Evolutionary conservation across 2,113 vertebrate genomes (phyloP).

Genomic region (Pachypanchax playfairii): DNA sequence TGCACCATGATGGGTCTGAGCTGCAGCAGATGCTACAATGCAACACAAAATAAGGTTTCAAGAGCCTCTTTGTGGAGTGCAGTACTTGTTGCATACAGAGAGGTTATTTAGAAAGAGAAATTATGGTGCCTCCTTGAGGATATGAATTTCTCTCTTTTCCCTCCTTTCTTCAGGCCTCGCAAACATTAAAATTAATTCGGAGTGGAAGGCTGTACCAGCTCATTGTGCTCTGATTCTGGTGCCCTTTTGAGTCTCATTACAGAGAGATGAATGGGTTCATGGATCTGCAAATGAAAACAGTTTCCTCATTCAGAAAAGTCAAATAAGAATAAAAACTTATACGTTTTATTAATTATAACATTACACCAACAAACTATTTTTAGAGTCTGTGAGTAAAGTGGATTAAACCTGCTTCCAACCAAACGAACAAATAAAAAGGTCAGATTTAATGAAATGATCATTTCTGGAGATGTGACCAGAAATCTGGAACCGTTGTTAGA

Average conservation of each 20-base stretch:
- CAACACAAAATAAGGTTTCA: slow-evolving; percentile 34
- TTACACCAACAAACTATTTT: too few species aligned
- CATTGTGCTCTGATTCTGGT: slow-evolving; percentile 22
- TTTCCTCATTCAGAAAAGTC: too few species aligned
- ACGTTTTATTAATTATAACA: too few species aligned
- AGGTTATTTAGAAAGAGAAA: slow-evolving; percentile 24
- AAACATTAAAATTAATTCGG: slow-evolving; percentile 38
- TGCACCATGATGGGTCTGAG: slow-evolving; percentile 43
- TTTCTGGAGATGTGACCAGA: too few species aligned
- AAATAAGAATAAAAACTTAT: neutral
- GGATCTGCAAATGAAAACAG: too few species aligned
- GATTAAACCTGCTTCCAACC: too few species aligned
- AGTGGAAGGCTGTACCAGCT: slow-evolving; percentile 26
- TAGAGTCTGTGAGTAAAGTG: too few species aligned
- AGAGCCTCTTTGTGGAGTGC: slow-evolving; percentile 28
- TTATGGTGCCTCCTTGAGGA: slow-evolving; percentile 11
- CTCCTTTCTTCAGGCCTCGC: slow-evolving; percentile 17
- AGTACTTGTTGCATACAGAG: slow-evolving; percentile 24
- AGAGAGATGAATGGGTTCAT: neutral
- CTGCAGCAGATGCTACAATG: slow-evolving; percentile 20
- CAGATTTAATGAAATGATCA: too few species aligned
- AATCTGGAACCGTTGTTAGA: too few species aligned
- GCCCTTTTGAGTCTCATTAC: slow-evolving; percentile 25
- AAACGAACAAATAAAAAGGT: too few species aligned
- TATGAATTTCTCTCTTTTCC: slow-evolving; percentile 14